Base-by-base conservation (phyloP, 2,113 vertebrate genomes). In the Leptobrachium leishanense region DNA sequence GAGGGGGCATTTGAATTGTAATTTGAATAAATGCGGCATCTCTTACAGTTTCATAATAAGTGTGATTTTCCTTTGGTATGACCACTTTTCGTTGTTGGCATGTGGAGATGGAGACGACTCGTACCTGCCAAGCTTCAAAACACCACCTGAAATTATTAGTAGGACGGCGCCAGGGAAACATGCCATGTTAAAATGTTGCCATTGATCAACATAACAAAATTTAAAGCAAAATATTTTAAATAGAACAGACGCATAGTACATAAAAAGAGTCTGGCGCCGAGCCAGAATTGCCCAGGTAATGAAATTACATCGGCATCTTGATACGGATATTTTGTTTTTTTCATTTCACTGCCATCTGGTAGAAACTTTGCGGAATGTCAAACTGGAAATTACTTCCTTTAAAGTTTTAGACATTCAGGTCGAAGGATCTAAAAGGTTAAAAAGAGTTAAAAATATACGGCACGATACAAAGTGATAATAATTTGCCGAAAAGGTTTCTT, bases 241-340 rank as follows among this genome's bases (percentile, higher is more conserved):
- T 3, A 79, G 69, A 63, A 76, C 64, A 76, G 10, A 68, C 82
- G 68, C 11, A 68, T 4, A 68, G 67, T 76, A 66, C 40, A 40
- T 54, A 68, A 67, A 53, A 68, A 39, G 66, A 68, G 20, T 40
- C 8, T 76, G 64, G 74, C 67, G 43, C 2, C 2, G n/a, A 55
- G 46, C 67, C 75, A 77, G 54, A 44, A 77, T 70, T 62, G 62
- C 54, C n/a, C 15, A 43, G 53, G 50, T 69, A 77, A 77, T 77
- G 75, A 70, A 77, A 66, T 70, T 62, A 70, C 10, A 62, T 44
- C 67, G 46, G 66, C 41, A 31, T 76, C 75, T 69, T 55, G 12
- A 42, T 70, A 65, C 66, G 62, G n/a, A 13, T 43, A 44, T 70
- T 50, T 77, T 31, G 20, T 31, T 31, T 31, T 31, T 31, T 31